Conservation (phyloP, 1,140 invertebrate genomes). For the Tachypleus tridentatus region DNA sequence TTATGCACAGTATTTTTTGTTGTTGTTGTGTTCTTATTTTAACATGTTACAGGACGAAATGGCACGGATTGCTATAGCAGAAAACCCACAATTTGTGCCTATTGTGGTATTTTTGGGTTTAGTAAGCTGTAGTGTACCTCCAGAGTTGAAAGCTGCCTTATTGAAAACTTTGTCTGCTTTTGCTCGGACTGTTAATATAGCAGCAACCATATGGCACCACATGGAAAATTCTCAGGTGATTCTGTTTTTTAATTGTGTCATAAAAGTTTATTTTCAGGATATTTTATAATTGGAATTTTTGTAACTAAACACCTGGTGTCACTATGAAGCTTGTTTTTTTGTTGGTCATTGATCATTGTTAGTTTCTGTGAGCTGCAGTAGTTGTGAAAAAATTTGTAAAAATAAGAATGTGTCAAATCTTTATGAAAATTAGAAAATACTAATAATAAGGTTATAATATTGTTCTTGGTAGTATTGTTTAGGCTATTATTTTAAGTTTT, state of each 20-base stretch:
- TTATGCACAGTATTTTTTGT: no score
- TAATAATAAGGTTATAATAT: no score
- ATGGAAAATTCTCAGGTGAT: slow-evolving; percentile 75
- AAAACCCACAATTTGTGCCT: slow-evolving; percentile 73
- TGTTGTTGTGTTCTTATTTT: no score
- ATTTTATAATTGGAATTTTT: background rate
- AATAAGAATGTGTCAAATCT: no score
- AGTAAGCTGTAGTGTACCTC: slow-evolving; percentile 69
- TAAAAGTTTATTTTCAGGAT: background rate
- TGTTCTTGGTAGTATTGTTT: no score
- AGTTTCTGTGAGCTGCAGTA: slow-evolving; percentile 21
- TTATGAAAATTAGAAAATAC: no score
- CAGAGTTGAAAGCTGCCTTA: slow-evolving; percentile 69
- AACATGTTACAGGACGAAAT: slow-evolving; percentile 44
- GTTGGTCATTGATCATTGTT: slow-evolving; percentile 11
- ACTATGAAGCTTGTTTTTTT: background rate
- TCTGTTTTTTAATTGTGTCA: slow-evolving; percentile 45
- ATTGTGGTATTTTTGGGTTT: slow-evolving; percentile 66
- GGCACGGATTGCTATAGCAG: slow-evolving; percentile 62
- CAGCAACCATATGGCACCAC: slow-evolving; percentile 63
- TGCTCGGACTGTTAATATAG: slow-evolving; percentile 55
- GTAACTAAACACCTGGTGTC: no score
- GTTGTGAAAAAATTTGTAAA: no score
- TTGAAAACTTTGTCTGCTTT: slow-evolving; percentile 61
- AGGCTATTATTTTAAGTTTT: no score